Conservation (phyloP, 2,797 vertebrate genomes). For the Sebastes wilsoni region DNA sequence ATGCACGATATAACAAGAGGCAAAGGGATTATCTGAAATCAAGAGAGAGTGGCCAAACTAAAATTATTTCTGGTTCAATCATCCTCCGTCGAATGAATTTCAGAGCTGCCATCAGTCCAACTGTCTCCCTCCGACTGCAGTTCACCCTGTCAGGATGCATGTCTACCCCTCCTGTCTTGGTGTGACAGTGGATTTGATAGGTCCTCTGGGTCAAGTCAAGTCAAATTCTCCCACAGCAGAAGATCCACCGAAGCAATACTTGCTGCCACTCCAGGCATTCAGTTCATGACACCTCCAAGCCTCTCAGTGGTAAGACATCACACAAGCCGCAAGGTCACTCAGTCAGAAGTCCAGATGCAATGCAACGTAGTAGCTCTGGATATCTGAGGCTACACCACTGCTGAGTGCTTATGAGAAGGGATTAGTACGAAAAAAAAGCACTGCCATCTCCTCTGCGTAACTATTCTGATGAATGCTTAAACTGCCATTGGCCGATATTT, state of each 20-base stretch:
- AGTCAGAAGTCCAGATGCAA: conserved; percentile 28
- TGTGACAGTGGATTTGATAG: conserved; percentile 61
- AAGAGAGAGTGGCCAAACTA: background rate
- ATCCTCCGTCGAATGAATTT: conserved; percentile 5
- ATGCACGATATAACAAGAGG: background rate
- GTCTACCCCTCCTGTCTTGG: conserved; percentile 29
- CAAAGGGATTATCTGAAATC: background rate
- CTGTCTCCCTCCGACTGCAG: conserved; percentile 16
- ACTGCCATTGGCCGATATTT: conserved; percentile 62
- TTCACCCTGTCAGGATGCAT: conserved; percentile 34
- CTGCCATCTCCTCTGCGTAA: background rate
- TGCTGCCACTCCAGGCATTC: conserved; percentile 45
- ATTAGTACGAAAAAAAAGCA: conserved; percentile 17
- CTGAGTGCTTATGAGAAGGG: background rate
- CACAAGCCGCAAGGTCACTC: conserved; percentile 38
- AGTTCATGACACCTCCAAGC: conserved; percentile 34
- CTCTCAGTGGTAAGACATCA: conserved; percentile 23
- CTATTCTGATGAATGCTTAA: conserved; percentile 55
- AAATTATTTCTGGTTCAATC: conserved; percentile 8
- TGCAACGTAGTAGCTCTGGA: background rate
- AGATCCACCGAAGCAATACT: conserved; percentile 38
- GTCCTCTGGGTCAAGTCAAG: conserved; percentile 61
- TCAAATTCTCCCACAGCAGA: conserved; percentile 34
- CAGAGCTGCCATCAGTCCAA: conserved; percentile 3
- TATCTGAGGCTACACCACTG: conserved; percentile 19